phyloP scores from a whole-genome alignment of 2,797 vertebrate genomes.

The Okamejei kenojei region DNA sequence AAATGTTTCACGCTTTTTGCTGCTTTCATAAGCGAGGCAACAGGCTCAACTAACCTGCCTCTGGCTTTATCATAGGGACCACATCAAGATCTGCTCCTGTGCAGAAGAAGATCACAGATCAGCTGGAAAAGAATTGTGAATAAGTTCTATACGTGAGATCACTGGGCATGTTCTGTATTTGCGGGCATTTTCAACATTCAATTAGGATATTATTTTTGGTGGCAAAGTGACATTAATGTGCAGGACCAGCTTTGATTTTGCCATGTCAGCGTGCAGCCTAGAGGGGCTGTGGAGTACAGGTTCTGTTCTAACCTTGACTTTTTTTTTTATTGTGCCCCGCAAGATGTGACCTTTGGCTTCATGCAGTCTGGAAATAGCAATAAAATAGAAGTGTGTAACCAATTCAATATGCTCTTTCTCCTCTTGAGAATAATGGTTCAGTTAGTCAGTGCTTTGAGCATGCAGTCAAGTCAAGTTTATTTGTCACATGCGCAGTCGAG shows the following conservation, averaged over 20 bases:
- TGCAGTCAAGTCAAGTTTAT: too few relatives aligned
- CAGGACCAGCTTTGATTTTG: too few relatives aligned
- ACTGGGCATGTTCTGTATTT: too few relatives aligned
- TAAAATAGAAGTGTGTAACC: too few relatives aligned
- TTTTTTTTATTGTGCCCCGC: not conserved
- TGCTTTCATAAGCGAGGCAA: not conserved
- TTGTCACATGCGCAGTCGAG: too few relatives aligned
- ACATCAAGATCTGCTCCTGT: not conserved
- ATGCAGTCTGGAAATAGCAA: not conserved
- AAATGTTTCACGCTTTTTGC: not conserved
- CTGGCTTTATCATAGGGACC: not conserved
- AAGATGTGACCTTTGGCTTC: not conserved
- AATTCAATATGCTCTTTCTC: not conserved
- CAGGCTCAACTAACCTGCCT: not conserved
- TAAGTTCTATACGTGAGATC: too few relatives aligned
- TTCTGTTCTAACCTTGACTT: not conserved
- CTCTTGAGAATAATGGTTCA: not conserved
- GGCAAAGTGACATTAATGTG: too few relatives aligned
- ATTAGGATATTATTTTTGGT: too few relatives aligned
- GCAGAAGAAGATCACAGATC: not conserved
- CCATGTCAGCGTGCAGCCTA: too few relatives aligned
- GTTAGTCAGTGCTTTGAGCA: not conserved
- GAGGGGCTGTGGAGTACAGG: not conserved
- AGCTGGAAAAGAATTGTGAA: not conserved
- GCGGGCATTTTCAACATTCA: too few relatives aligned